Evolutionary conservation across 2,888 invertebrate species (phyloP).

Genomic region (Loripinus fragilis): DNA sequence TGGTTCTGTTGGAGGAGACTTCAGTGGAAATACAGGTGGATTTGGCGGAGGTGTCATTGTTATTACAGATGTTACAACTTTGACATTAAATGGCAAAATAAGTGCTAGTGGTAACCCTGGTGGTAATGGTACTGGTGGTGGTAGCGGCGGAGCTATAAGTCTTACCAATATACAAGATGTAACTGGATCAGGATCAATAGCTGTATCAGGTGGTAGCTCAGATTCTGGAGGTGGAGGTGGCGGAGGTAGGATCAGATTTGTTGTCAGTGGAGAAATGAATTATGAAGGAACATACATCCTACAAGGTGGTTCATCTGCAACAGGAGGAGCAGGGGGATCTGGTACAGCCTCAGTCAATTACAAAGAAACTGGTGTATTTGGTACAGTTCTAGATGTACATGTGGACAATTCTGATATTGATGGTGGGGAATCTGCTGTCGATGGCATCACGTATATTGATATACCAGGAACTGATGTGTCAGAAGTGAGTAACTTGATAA

Average conservation of each 20-base stretch:
- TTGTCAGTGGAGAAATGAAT: constrained; percentile 55
- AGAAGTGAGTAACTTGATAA: constrained; percentile 48
- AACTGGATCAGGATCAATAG: constrained; percentile 58
- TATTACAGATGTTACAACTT: constrained; percentile 41
- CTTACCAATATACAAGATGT: constrained; percentile 42
- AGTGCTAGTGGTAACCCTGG: constrained; percentile 64
- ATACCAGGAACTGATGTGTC: constrained; percentile 30
- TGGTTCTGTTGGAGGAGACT: constrained; percentile 67
- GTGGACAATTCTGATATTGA: constrained; percentile 52
- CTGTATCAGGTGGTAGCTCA: constrained; percentile 61
- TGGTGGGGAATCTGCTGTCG: constrained; percentile 35
- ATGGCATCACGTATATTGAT: constrained; percentile 62
- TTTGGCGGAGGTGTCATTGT: constrained; percentile 61
- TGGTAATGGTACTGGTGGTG: constrained; percentile 62
- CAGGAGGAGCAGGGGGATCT: constrained; percentile 64
- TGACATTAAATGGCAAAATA: constrained; percentile 65
- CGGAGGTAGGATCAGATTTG: constrained; percentile 66
- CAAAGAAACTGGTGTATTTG: constrained; percentile 33
- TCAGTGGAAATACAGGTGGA: constrained; percentile 47
- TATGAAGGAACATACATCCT: constrained; percentile 60
- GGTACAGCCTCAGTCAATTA: constrained; percentile 64
- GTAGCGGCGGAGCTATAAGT: constrained; percentile 66
- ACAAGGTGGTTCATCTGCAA: constrained; percentile 61
- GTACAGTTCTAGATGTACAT: constrained; percentile 37
- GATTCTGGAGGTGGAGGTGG: constrained; percentile 68